A percentile compares a stretch with the other conserved stretches of the same genome.
Conservation (phyloP, 35 echinoderm and acorn worm species). For the Nesometra sesokonis region DNA sequence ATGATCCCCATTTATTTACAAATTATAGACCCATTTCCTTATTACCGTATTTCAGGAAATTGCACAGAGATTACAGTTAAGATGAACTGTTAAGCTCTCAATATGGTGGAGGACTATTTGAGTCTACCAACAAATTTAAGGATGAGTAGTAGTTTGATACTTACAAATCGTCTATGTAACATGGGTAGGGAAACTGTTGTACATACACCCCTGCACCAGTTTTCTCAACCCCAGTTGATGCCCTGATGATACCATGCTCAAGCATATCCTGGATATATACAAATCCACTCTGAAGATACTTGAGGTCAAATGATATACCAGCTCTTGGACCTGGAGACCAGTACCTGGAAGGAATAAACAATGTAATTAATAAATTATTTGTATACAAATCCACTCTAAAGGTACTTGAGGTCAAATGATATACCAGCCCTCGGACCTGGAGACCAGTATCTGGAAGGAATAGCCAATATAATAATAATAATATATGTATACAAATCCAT, state of each 20-base stretch:
- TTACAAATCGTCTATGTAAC: conserved; percentile 81
- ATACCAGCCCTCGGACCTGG: conserved; percentile 36
- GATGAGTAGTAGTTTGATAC: too few relatives aligned
- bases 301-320: background rate
- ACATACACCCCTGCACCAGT: conserved; percentile 55
- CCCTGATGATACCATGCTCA: conserved; percentile 76
- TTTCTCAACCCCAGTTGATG: conserved; percentile 28
- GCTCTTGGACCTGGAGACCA: conserved; percentile 64
- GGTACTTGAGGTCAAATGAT: conserved; percentile 38
- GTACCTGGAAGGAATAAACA: conserved; percentile 16
- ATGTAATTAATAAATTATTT: too few relatives aligned
- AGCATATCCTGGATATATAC: conserved; percentile 93
- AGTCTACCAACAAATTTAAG: too few relatives aligned
- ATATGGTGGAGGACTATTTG: too few relatives aligned
- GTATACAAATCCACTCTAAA: conserved; percentile 72
- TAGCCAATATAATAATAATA: too few relatives aligned
- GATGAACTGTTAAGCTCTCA: too few relatives aligned
- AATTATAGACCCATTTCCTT: too few relatives aligned
- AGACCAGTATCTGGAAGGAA: conserved; percentile 41
- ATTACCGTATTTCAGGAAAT: too few relatives aligned
- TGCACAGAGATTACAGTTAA: too few relatives aligned
- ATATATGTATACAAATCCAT: conserved; percentile 76
- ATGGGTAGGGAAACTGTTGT: conserved; percentile 92
- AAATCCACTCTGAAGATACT: conserved; percentile 72
- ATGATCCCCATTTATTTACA: too few relatives aligned